Conservation (phyloP, 2,797 vertebrate genomes). For the Pseudochromis fuscus region DNA sequence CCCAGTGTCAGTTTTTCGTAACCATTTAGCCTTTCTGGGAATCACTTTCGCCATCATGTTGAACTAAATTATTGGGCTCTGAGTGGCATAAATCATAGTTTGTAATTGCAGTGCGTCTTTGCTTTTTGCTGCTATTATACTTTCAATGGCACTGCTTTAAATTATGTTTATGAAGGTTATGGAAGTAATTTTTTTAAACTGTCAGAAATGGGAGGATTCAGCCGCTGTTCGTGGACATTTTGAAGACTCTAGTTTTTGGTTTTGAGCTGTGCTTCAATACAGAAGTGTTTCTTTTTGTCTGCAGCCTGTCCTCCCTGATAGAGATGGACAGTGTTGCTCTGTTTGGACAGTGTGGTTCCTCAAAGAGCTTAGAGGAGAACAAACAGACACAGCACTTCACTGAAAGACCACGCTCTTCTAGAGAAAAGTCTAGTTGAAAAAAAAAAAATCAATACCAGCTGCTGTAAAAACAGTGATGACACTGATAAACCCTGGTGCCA, state of each 20-base stretch:
- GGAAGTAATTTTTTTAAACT: background rate
- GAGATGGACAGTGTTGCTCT: background rate
- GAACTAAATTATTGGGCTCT: too few relatives aligned
- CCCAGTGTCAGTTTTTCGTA: too few relatives aligned
- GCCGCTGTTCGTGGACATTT: background rate
- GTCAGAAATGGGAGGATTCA: background rate
- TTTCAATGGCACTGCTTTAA: background rate
- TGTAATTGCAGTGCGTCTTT: background rate
- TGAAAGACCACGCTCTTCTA: background rate
- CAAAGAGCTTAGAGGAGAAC: background rate
- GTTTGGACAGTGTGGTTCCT: background rate
- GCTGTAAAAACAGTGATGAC: slow-evolving; percentile 13
- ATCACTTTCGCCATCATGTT: too few relatives aligned
- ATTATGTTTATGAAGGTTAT: too few relatives aligned
- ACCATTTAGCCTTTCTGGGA: too few relatives aligned
- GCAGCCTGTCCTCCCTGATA: background rate
- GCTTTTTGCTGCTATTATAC: background rate
- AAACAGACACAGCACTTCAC: background rate
- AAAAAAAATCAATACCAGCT: background rate
- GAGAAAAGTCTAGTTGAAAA: too few relatives aligned
- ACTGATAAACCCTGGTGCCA: background rate
- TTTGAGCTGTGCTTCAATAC: background rate
- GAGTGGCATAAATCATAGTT: background rate
- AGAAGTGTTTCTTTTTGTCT: background rate
- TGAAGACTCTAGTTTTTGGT: background rate